Evolutionary conservation across 2,113 vertebrate genomes (phyloP).

Genomic region (Carassius carassius): DNA sequence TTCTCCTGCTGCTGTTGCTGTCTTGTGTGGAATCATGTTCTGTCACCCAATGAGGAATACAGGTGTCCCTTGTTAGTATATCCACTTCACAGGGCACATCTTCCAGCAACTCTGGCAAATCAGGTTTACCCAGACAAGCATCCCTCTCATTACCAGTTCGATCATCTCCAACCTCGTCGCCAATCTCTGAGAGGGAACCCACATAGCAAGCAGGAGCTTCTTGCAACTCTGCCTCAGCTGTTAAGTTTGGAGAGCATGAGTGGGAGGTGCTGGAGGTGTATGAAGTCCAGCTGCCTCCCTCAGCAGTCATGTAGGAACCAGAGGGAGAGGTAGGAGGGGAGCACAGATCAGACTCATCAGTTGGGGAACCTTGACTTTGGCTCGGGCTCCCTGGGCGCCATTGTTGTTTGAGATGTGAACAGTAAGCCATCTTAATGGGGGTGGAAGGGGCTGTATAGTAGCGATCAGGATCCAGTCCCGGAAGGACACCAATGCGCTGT

Average conservation of each 20-base stretch:
- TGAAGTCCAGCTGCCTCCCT: slow-evolving; percentile 90
- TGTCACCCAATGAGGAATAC: slow-evolving; percentile 71
- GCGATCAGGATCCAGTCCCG: slow-evolving; percentile 79
- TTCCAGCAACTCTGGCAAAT: slow-evolving; percentile 62
- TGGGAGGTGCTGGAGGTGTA: slow-evolving; percentile 83
- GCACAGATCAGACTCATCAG: slow-evolving; percentile 79
- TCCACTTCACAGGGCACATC: slow-evolving; percentile 64
- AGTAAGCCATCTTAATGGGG: slow-evolving; percentile 78
- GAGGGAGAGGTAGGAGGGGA: slow-evolving; percentile 90
- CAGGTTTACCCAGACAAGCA: slow-evolving; percentile 60
- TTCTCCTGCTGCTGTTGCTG: slow-evolving; percentile 69
- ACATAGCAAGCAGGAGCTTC: slow-evolving; percentile 75
- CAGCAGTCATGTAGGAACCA: slow-evolving; percentile 92
- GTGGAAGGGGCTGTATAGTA: slow-evolving; percentile 93
- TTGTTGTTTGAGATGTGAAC: slow-evolving; percentile 71
- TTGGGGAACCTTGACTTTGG: slow-evolving; percentile 70
- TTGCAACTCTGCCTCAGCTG: slow-evolving; percentile 76
- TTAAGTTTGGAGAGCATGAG: slow-evolving; percentile 86
- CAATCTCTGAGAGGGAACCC: slow-evolving; percentile 74
- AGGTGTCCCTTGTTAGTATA: slow-evolving; percentile 64
- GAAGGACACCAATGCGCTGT: slow-evolving; percentile 70
- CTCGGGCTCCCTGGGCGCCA: slow-evolving; percentile 71
- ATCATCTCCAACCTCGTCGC: slow-evolving; percentile 76
- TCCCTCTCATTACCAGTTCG: slow-evolving; percentile 63
- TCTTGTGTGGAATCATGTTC: slow-evolving; percentile 65